phyloP scores from a whole-genome alignment of 92 coral and sea anemone species.

The Porites rus region DNA sequence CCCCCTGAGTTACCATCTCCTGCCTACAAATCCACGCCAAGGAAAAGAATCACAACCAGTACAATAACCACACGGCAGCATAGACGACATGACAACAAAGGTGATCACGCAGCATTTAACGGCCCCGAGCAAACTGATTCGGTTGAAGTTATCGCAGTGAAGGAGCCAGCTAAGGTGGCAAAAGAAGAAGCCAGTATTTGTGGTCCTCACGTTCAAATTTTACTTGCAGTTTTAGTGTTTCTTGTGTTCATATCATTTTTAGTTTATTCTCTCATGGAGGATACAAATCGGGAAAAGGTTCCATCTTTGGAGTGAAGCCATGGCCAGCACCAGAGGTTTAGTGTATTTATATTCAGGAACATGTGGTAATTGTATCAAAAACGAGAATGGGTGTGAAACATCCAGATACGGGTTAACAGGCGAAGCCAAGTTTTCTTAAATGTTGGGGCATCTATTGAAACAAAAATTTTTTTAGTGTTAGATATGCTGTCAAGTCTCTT shows the following conservation, averaged over 20 bases:
- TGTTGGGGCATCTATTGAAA: no score
- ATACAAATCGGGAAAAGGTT: not conserved
- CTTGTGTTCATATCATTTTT: constrained; percentile 56
- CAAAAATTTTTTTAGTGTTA: no score
- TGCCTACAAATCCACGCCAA: constrained; percentile 6
- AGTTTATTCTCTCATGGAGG: constrained; percentile 72
- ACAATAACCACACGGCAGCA: not conserved
- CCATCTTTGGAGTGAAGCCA: not conserved
- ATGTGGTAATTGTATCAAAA: not conserved
- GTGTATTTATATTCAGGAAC: not conserved
- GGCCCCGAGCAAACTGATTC: constrained; percentile 5
- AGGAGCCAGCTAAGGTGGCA: not conserved
- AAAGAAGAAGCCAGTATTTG: constrained; percentile 18
- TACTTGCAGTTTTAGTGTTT: constrained; percentile 60
- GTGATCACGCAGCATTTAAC: not conserved
- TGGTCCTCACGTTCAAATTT: constrained; percentile 33
- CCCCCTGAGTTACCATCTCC: constrained; percentile 10
- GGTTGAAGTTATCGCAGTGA: not conserved
- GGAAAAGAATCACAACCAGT: constrained; percentile 19
- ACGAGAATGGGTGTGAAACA: no score
- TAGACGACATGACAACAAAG: not conserved
- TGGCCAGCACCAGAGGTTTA: not conserved
- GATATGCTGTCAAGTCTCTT: not conserved
- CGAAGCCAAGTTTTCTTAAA: no score
- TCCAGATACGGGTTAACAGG: no score